Evolutionary conservation across 2,888 invertebrate genomes (phyloP), one percentile per base, ranked within the genome.

Genomic region (Drosophila dives): DNA sequence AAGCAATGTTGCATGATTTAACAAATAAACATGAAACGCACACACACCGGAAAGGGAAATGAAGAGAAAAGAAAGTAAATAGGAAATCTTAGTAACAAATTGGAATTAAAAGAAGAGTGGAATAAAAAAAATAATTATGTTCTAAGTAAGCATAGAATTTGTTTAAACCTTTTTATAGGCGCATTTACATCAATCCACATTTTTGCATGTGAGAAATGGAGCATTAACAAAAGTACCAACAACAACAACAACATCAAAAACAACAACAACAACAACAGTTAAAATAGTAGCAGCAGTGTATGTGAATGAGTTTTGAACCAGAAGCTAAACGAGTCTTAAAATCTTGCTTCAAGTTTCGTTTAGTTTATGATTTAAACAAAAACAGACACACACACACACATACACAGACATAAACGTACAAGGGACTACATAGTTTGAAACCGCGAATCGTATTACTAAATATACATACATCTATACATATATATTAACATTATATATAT

Each of bases 381-480:
- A 32, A 56, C 23, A 55, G 33, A 60, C 48, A 53, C 54, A 87
- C 68, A 86, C 72, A 84, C 45, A 87, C 68, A 86, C 72, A 84
- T 23, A 53, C 54, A 87, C 68, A 86, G 70, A 84, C 45, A 45
- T 45, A 79, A 84, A 77, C 89, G 89, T 91, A 91, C 91, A 91
- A 91, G 91, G 91, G 91, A 91, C 80, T 90, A 80, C 65, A 80
- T 78, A 90, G 85, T 89, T 90, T 86, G 80, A 89, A 90, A 91
- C 91, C 91, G 89, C 88, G 91, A 91, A 91, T 91, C 89, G 91
- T 91, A 91, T 91, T 91, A 91, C 82, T 88, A 88, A 90, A 90
- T 90, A 89, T 88, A 88, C 68, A 88, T 75, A 80, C 34, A 77
- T 62, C 64, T 67, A 71, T 66, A 78, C 63, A 78, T 77, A 64